These are phyloP conservation scores for Malurus alboscapulatus DNA, from an alignment of 2,113 vertebrate genomes.

Conservation along the genomic window DNA sequence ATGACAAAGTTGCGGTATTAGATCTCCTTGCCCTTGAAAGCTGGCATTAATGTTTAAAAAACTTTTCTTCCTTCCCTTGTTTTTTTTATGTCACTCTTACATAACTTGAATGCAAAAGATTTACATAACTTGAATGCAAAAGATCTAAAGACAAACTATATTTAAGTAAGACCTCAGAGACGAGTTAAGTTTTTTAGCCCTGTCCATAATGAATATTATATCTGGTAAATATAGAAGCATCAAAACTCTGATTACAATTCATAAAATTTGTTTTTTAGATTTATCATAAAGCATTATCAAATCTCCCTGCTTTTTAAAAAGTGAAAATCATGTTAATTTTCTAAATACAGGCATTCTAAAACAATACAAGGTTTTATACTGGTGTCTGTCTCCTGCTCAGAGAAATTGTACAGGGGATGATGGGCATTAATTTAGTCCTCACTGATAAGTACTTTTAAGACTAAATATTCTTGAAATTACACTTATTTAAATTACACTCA, in stretches of 20 bases:
- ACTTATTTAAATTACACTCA: constrained; percentile 29
- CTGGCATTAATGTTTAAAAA: neutral
- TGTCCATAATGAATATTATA: neutral
- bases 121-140: neutral
- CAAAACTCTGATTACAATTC: neutral
- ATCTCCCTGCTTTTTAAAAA: neutral
- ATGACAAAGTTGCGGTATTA: neutral
- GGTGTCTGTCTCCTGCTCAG: neutral
- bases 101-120: neutral
- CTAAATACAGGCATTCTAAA: neutral
- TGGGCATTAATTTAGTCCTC: constrained; percentile 6
- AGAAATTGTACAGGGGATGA: constrained; percentile 2
- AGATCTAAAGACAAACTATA: neutral
- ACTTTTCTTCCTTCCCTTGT: neutral
- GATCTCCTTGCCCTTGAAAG: neutral
- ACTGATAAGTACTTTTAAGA: constrained; percentile 34
- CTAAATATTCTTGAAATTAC: constrained; percentile 41
- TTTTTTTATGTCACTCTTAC: neutral
- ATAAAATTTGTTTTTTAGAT: neutral
- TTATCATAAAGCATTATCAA: neutral
- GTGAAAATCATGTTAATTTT: neutral
- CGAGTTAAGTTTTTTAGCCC: neutral
- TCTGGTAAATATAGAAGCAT: neutral
- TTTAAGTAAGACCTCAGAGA: neutral
- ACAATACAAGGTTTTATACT: neutral